Base-by-base conservation (phyloP, 2,113 vertebrate species). In the Saimiri boliviensis region DNA sequence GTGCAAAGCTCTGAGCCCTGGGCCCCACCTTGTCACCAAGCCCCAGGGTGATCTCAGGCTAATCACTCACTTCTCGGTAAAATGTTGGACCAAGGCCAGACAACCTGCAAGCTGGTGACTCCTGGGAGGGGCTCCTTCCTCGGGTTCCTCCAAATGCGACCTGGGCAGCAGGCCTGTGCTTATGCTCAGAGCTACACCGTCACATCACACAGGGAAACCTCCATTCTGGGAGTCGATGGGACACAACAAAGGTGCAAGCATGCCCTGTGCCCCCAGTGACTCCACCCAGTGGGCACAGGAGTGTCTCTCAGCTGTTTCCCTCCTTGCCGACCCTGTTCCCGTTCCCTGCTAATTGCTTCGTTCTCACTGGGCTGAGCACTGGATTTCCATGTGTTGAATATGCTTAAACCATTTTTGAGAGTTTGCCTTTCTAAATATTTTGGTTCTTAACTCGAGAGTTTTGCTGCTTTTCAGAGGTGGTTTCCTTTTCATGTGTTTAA, bases 361-460 rank as follows among this genome's bases (percentile, higher is more conserved):
- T 63, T 63, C 73, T 40, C 80, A 60, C 6, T 35, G 27, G 23
- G 37, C 77, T 58, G 37, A 49, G 11, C 19, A 82, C 60, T n/a
- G 90, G 76, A 47, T 97, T 96, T 80, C 86, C 82, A 66, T 58
- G 58, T 83, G 74, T 66, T 40, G 79, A 86, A 88, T 84, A 70
- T 0, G 6, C 79, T 95, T 85, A 63, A 70, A 58, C 77, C n/a
- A 49, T 88, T 86, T 76, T 84, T 37, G 54, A 81, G 25, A 8
- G 42, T 16, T 73, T 80, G 68, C 47, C 89, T 92, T 94, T 91
- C 86, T 93, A 81, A 96, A 89, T 96, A 92, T 96, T 92, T 96
- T 96, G 79, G 79, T 91, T 93, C 60, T 91, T 95, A 81, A 76
- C 76, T 97, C 42, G 70, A 95, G 85, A 60, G 42, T 70, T 79